These are phyloP conservation scores for Cavia porcellus DNA, from an alignment of 2,113 vertebrate species.

Conservation along the genomic window DNA sequence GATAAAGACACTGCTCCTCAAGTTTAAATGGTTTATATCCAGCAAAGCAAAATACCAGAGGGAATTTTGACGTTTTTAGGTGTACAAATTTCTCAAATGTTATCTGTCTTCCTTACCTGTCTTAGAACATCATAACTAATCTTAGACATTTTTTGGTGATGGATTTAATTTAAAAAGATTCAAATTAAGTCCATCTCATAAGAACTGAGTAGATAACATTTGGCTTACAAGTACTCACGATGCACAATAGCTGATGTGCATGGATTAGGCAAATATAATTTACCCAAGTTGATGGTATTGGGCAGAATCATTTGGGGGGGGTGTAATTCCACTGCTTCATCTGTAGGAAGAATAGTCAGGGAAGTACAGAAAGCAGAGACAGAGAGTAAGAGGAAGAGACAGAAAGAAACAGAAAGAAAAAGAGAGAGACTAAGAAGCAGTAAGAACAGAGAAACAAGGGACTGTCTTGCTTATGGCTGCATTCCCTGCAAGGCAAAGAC, in stretches of 20 bases:
- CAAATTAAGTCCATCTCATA: not conserved
- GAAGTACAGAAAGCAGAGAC: not conserved
- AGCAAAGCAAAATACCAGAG: not conserved
- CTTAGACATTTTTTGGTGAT: not conserved
- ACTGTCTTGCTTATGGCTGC: accelerated
- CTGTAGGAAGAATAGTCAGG: not conserved
- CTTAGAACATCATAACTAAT: not conserved
- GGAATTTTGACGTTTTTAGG: not conserved
- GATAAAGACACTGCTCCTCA: not conserved
- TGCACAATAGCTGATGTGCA: not conserved
- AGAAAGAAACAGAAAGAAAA: not conserved
- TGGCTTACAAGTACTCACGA: not conserved
- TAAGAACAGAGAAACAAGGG: not conserved
- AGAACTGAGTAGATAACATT: not conserved
- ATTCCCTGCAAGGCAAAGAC: accelerated
- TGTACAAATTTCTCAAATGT: not conserved
- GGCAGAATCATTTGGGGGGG: not conserved
- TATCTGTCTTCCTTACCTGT: not conserved
- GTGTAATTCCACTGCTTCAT: not conserved
- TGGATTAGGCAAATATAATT: not conserved
- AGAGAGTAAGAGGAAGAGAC: not conserved
- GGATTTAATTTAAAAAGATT: not conserved
- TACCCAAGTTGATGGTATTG: not conserved
- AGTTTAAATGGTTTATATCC: not conserved
- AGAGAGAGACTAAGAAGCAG: not conserved